Base-by-base conservation (phyloP, 23 tunicate genomes). In the Diplosoma virens region DNA sequence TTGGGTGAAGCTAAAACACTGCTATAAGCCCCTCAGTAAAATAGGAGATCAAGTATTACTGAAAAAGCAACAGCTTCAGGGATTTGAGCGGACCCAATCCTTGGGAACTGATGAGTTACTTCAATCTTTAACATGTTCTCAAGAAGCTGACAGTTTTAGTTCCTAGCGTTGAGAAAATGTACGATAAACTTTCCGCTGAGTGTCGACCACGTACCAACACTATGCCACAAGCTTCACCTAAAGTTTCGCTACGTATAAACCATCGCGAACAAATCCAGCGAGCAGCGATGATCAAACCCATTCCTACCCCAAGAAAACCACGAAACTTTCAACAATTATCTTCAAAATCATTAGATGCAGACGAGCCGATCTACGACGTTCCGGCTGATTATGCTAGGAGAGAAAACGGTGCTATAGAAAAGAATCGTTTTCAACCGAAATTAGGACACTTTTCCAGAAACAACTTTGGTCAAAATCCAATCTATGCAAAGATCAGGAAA, bases 31-130 rank as follows among this genome's bases (percentile, higher is more conserved):
- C n/a, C n/a, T n/a, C n/a, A n/a, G n/a, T n/a, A n/a, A n/a, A n/a
- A n/a, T n/a, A n/a, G n/a, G 27, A 24, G 79, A 75, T 25, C 54
- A 61, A 22, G 48, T 77, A 0, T 80, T 77, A 77, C 68, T 35
- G 29, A 67, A 52, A 29, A 53, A 32, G 25, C 16, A 68, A 30
- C 30, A 36, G 20, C 33, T 70, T 0, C 50, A 32, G 3, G 36
- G 34, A 0, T 79, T 79, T 47, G 83, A 79, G 52, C 37, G 83
- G 26, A 79, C 74, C 25, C 83, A 66, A 28, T 79, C 83, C 5
- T 66, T 79, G 27, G 83, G 48, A 30, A 61, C 25, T 1, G 81
- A 76, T 3, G 55, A 41, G 18, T 76, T 76, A n/a, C n/a, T n/a
- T n/a, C n/a, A n/a, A n/a, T n/a, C n/a, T n/a, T n/a, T n/a, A n/a